A percentile compares a stretch with the other conserved stretches of the same genome.
Evolutionary conservation across 1,140 invertebrate species (phyloP).

Genomic region (Leptinotarsa defecta): DNA sequence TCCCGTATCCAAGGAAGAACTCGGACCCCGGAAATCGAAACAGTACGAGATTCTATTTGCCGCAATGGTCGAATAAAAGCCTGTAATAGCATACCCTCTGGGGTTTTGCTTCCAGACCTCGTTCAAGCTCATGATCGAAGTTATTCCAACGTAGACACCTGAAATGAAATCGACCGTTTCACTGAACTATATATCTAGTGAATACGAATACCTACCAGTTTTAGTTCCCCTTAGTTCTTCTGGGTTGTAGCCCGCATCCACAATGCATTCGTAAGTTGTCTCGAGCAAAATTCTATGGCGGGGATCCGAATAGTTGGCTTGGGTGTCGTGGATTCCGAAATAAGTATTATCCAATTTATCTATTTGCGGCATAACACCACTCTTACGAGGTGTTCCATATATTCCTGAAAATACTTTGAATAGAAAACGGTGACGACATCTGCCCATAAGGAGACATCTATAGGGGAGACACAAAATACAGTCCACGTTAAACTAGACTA

Average conservation of each 20-base stretch:
- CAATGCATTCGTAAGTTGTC: slow-evolving; percentile 57
- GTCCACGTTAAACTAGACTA: too few relatives aligned
- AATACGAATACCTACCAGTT: slow-evolving; percentile 52
- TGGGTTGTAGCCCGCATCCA: slow-evolving; percentile 58
- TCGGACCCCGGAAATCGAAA: slow-evolving; percentile 72
- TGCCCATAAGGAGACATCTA: too few relatives aligned
- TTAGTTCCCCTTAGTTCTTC: slow-evolving; percentile 58
- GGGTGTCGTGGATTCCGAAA: slow-evolving; percentile 62
- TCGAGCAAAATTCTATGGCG: slow-evolving; percentile 61
- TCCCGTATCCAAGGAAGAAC: slow-evolving; percentile 77
- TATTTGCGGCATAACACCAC: slow-evolving; percentile 79
- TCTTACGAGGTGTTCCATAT: slow-evolving; percentile 67
- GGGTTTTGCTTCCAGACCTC: background rate
- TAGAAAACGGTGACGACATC: too few relatives aligned
- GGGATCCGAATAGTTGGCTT: slow-evolving; percentile 61
- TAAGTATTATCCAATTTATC: slow-evolving; percentile 64
- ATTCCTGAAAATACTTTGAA: slow-evolving; percentile 59
- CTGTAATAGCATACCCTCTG: slow-evolving; percentile 23
- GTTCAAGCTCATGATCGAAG: background rate
- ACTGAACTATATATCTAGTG: too few relatives aligned
- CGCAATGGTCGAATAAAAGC: slow-evolving; percentile 44
- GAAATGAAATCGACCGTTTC: background rate
- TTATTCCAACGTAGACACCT: slow-evolving; percentile 3
- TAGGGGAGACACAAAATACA: too few relatives aligned
- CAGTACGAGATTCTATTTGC: slow-evolving; percentile 62